Conservation (phyloP, 1,140 invertebrate species). For the Anadara kagoshimensis region DNA sequence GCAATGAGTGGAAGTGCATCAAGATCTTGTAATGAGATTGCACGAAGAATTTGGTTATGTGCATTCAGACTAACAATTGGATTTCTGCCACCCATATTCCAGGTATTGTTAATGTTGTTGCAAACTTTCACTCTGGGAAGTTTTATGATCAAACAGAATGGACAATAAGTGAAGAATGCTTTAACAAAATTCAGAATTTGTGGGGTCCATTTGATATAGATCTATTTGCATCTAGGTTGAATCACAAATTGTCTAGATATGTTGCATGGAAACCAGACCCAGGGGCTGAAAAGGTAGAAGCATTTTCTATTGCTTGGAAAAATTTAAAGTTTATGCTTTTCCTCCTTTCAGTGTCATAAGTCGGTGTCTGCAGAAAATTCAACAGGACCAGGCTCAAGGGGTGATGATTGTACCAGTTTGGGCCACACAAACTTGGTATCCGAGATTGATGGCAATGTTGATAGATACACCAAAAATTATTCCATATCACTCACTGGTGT, state of each 20-base stretch:
- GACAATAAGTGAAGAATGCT: constrained; percentile 11
- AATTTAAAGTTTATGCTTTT: constrained; percentile 25
- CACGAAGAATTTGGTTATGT: too few species aligned
- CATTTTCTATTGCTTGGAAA: constrained; percentile 27
- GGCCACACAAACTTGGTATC: constrained; percentile 39
- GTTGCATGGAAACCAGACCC: constrained; percentile 22
- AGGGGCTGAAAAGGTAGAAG: constrained; percentile 12
- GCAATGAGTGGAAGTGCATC: constrained; percentile 29
- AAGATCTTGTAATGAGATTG: too few species aligned
- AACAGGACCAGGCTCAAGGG: constrained; percentile 12
- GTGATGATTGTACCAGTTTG: constrained; percentile 37
- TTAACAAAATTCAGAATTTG: not conserved
- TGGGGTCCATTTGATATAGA: constrained; percentile 32
- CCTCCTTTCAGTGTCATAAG: constrained; percentile 36
- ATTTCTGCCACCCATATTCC: constrained; percentile 22
- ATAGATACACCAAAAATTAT: not conserved
- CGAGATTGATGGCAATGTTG: constrained; percentile 16
- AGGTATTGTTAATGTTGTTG: constrained; percentile 23
- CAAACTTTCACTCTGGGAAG: too few species aligned
- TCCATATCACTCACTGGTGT: not conserved
- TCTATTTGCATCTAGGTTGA: constrained; percentile 37
- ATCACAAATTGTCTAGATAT: constrained; percentile 12
- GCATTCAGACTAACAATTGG: constrained; percentile 6
- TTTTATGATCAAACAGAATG: constrained; percentile 10
- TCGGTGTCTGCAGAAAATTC: constrained; percentile 26